These are phyloP conservation scores for Geotrypetes seraphini DNA, from an alignment of 2,797 vertebrate genomes.

Conservation along the genomic window DNA sequence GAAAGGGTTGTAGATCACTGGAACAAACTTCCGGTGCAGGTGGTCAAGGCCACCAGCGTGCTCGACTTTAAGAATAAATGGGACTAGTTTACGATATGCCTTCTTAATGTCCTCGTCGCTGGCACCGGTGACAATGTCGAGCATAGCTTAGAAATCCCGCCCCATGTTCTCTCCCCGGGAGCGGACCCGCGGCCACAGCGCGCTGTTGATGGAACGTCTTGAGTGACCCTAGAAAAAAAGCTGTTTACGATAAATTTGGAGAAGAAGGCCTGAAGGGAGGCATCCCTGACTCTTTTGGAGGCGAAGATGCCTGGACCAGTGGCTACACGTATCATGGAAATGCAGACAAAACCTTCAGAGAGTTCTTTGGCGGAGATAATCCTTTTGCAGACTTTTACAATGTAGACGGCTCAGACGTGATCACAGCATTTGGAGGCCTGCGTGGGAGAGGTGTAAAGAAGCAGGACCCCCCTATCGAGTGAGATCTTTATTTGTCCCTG, in stretches of 20 bases:
- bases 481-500: constrained; percentile 76
- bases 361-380: constrained; percentile 88
- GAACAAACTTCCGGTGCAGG: too few relatives aligned
- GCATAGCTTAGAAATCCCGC: constrained; percentile 69
- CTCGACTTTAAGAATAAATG: too few relatives aligned
- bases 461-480: constrained; percentile 67
- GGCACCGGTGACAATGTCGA: constrained; percentile 66
- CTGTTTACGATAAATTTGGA: constrained; percentile 87
- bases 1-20: too few relatives aligned
- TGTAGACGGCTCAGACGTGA: constrained; percentile 44
- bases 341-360: constrained; percentile 73
- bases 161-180: constrained; percentile 50
- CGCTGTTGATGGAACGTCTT: too few relatives aligned
- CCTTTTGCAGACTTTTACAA: constrained; percentile 84
- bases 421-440: constrained; percentile 61
- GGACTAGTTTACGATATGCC: too few relatives aligned
- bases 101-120: constrained; percentile 68
- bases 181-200: too few relatives aligned
- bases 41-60: too few relatives aligned
- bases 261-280: constrained; percentile 83
- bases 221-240: constrained; percentile 77
- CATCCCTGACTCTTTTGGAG: constrained; percentile 61
- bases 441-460: constrained; percentile 52
- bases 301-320: constrained; percentile 61
- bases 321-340: constrained; percentile 82